These are phyloP conservation scores for Regulus satrapa DNA, from an alignment of 2,113 vertebrate species.

Conservation along the genomic window DNA sequence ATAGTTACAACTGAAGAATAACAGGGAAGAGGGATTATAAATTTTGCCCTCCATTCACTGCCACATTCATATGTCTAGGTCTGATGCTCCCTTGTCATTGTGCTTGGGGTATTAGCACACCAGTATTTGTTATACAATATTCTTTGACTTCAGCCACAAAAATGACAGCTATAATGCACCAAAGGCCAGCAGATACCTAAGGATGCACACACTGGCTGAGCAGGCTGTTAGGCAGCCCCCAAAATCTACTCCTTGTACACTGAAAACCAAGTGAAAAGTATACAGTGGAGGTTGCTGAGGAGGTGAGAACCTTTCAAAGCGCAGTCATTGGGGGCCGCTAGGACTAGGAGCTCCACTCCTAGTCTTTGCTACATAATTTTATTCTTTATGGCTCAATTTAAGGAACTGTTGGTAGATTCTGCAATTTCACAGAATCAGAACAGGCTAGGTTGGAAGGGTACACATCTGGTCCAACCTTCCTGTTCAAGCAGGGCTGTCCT, in stretches of 20 bases:
- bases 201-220: not conserved
- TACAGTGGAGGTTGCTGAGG: not conserved
- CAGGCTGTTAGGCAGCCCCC: not conserved
- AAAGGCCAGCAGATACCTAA: not conserved
- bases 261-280: not conserved
- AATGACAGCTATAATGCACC: not conserved
- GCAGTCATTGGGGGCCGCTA: not conserved
- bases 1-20: not conserved
- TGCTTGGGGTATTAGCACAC: not conserved
- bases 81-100: not conserved
- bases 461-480: not conserved
- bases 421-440: not conserved
- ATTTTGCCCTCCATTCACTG: not conserved
- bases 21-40: not conserved
- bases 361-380: not conserved
- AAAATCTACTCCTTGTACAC: not conserved
- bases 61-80: not conserved
- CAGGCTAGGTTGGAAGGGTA: not conserved
- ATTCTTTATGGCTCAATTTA: not conserved
- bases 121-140: not conserved
- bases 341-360: not conserved
- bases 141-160: not conserved
- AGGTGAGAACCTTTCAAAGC: not conserved
- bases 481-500: not conserved
- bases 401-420: not conserved